Percentiles rank a stretch among this genome's conserved stretches.
Evolutionary conservation across 2,113 vertebrate genomes (phyloP).

Genomic region (Apeltes quadracus): DNA sequence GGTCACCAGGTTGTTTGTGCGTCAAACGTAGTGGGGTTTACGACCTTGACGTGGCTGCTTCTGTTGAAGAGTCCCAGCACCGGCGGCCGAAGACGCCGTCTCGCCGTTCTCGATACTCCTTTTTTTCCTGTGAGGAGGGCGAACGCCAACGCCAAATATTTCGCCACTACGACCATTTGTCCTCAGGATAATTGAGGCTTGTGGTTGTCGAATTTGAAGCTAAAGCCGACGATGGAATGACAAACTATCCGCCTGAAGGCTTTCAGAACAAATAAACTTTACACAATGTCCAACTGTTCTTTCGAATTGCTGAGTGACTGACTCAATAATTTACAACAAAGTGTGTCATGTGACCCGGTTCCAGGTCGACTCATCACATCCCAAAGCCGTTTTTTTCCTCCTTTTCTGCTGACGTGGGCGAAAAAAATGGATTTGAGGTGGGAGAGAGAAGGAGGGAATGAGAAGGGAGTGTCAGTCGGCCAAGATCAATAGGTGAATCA

Average conservation of each 20-base stretch:
- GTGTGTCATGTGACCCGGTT: slow-evolving; percentile 36
- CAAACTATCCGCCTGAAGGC: no score
- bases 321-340: slow-evolving; percentile 24
- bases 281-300: not conserved
- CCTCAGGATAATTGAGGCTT: not conserved
- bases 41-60: not conserved
- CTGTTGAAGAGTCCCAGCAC: not conserved
- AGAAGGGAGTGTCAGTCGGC: slow-evolving; percentile 74
- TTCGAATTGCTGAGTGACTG: not conserved
- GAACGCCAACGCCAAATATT: not conserved
- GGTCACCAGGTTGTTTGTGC: no score
- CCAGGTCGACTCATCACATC: slow-evolving; percentile 50
- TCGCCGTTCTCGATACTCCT: not conserved
- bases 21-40: no score
- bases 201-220: no score
- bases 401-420: slow-evolving; percentile 66
- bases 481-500: slow-evolving; percentile 81
- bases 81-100: not conserved
- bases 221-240: no score
- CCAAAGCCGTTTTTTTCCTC: slow-evolving; percentile 46
- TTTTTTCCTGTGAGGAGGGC: not conserved
- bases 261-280: not conserved
- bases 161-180: not conserved
- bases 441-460: slow-evolving; percentile 65
- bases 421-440: slow-evolving; percentile 64